Percentiles rank a stretch among this genome's conserved stretches.
Evolutionary conservation across 2,888 invertebrate genomes (phyloP).

Genomic region (Resseliella maxima): DNA sequence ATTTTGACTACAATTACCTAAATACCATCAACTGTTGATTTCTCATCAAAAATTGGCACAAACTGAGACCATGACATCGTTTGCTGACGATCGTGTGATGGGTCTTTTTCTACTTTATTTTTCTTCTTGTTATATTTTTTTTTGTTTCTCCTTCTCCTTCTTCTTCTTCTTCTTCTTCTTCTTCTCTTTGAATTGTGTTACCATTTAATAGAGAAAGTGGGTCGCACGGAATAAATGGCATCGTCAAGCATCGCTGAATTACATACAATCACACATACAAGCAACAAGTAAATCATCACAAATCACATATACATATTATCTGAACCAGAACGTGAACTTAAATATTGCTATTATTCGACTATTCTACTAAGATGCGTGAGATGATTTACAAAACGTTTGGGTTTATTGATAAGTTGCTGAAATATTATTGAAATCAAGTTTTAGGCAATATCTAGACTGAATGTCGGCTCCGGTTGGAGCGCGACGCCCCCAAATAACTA

Average conservation of each 20-base stretch:
- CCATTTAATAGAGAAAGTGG: not conserved
- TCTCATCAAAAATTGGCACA: not conserved
- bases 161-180: not conserved
- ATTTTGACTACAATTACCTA: too few species aligned
- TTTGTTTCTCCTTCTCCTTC: not conserved
- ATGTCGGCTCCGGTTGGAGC: not conserved
- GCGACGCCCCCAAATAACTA: not conserved
- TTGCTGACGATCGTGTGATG: not conserved
- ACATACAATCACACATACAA: not conserved
- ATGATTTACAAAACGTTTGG: not conserved
- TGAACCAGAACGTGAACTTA: not conserved
- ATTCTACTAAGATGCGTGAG: not conserved
- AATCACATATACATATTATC: not conserved
- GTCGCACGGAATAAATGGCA: not conserved
- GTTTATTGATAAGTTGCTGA: slow-evolving; percentile 27
- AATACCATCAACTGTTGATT: too few species aligned
- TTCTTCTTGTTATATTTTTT: too few species aligned
- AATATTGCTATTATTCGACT: not conserved
- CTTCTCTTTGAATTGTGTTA: slow-evolving; percentile 31
- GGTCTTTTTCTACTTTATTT: not conserved
- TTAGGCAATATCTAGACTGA: not conserved
- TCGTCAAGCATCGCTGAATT: not conserved
- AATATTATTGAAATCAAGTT: not conserved
- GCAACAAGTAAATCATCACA: not conserved
- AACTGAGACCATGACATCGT: not conserved